Base-by-base conservation (phyloP, 2,888 invertebrate species). In the Phyto melanocephala region DNA sequence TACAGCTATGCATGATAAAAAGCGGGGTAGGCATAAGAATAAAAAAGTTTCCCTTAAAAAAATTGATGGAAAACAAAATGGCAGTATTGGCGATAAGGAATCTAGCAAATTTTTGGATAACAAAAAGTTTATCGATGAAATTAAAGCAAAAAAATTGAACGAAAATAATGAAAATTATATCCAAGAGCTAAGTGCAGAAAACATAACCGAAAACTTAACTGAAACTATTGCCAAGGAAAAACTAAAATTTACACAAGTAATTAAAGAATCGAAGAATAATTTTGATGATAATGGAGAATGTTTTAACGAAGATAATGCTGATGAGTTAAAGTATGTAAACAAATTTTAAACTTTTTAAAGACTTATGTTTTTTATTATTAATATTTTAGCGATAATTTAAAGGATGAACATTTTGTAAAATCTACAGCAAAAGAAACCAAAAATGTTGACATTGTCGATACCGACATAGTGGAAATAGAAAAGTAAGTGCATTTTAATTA, bases 1-100 rank as follows among this genome's bases (percentile, higher is more conserved):
- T 50, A 71, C 84, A 33, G 86, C 84, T 45, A 85, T 87, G 4
- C 89, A 88, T 47, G 50, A 84, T 2, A 86, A 86, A 35, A 84
- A 86, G 0, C 87, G 87, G 33, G 86, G 54, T 52, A 0, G 58
- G 0, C 77, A 77, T 50, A 40, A 47, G 40, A 60, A 20, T 45
- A 22, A 11, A 6, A 10, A 52, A 5, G 10, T 6, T 68, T 13
- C 7, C 28, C 28, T 6, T 24, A 15, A 2, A 15, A 20, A 50
- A 28, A 50, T 47, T 15, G 11, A 17, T 11, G 13, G 8, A 17
- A 10, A 54, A 15, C 3, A 1, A 15, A 54, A 10, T n/a, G 13
- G n/a, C 6, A 28, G 8, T 40, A 35, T 15, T 22, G 33, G 63
- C 50, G 47, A 62, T 13, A 63, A 28, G 15, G 45, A 50, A 6